Evolutionary conservation across 2,888 invertebrate species (phyloP).

Genomic region (Cinara cedri): DNA sequence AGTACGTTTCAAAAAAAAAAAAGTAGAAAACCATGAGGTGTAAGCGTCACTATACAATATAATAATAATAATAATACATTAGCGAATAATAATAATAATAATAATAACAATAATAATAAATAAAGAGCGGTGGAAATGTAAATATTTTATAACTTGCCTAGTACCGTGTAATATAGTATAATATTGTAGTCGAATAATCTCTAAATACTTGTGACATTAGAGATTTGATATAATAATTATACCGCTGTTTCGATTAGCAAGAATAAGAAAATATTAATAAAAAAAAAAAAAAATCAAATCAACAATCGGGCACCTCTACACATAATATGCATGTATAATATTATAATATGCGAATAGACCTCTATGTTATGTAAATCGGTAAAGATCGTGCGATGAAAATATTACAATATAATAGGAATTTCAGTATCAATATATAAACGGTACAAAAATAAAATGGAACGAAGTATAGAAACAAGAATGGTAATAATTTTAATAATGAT

Average conservation of each 20-base stretch:
- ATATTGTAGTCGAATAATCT: neutral
- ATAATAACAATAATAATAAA: slow-evolving; percentile 15
- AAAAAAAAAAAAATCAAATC: neutral
- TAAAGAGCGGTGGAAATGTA: slow-evolving; percentile 9
- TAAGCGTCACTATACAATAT: slow-evolving; percentile 20
- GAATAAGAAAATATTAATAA: neutral
- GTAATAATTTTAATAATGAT: too few relatives aligned
- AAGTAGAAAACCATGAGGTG: slow-evolving; percentile 24
- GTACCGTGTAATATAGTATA: slow-evolving; percentile 15
- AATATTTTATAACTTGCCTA: slow-evolving; percentile 32
- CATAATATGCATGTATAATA: neutral
- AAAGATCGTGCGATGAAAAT: slow-evolving; percentile 39
- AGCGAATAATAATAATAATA: slow-evolving; percentile 12
- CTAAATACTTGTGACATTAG: slow-evolving; percentile 50
- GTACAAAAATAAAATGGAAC: slow-evolving; percentile 2
- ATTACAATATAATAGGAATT: neutral
- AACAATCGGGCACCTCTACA: slow-evolving; percentile 32
- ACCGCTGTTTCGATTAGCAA: neutral
- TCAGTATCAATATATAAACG: neutral
- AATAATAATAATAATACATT: slow-evolving; percentile 6
- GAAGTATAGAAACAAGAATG: neutral
- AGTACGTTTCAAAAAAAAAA: neutral
- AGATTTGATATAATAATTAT: slow-evolving; percentile 14
- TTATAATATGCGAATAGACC: slow-evolving; percentile 15
- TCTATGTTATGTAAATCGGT: slow-evolving; percentile 18